Base-by-base conservation (phyloP, 2,888 invertebrate genomes). In the Acronicta alni region DNA sequence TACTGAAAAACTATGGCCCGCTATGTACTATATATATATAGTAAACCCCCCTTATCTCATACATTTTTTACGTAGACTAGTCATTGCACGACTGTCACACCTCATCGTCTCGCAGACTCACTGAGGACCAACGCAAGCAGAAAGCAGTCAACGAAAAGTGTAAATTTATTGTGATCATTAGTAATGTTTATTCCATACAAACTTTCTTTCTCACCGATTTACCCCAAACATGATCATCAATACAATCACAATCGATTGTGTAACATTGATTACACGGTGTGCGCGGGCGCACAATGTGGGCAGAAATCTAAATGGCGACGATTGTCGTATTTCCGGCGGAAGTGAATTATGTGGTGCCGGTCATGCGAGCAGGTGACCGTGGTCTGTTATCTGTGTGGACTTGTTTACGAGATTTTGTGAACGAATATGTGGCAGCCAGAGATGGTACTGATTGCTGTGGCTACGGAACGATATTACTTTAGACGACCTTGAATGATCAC, bases 351-450 rank as follows among this genome's bases (percentile, higher is more conserved):
- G 83, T 84, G 84, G 82, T 84, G 85, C 81, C 89, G 86, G 85
- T 90, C 88, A 90, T 88, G 91, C 89, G 89, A 81, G 77, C 86
- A 84, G 84, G 81, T 88, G 90, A 79, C 91, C 91, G 80, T 87
- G 77, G 67, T 30, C 43, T 62, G 75, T 57, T 64, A 78, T 75
- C 72, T 78, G 56, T 60, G 60, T 61, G 44, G 61, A 68, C 16
- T 68, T 73, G 54, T 73, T 57, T 62, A 69, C 48, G 30, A 17
- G 47, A 51, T 52, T 30, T 61, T 68, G 49, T 54, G 38, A 46
- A 67, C 41, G 18, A 44, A 46, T 51, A 16, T 51, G 44, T 53
- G 35, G 30, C 30, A 17, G 26, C 10, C 9, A 9, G 15, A 10
- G 52, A 41, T 42, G 30, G 54, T n/a, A 53, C 46, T 23, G 17